Base-by-base conservation (phyloP, 2,888 invertebrate species). In the Lottia scabra region DNA sequence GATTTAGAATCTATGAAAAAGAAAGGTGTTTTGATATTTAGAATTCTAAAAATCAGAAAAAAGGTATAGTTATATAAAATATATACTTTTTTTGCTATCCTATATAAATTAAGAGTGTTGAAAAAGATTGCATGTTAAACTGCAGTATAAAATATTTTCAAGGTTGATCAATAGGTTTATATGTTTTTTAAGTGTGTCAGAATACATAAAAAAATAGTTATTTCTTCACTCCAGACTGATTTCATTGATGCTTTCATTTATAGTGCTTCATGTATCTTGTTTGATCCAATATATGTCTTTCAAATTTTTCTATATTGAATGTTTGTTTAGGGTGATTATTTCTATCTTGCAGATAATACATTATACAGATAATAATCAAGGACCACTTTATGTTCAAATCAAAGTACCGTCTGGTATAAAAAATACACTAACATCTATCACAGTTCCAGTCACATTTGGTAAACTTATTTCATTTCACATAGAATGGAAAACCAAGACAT, bases 381-480 rank as follows among this genome's bases (percentile, higher is more conserved):
- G 27, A 26, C 81, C 81, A 12, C 65, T 78, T 4, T 71, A 71
- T 48, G 74, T 45, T 67, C 73, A 77, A 12, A 68, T 63, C 45
- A 38, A 13, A 15, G 69, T 75, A 13, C 56, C 56, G 4, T 56
- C 19, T 56, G 56, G 56, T 23, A 12, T 19, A 13, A 56, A 56
- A 1, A 56, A 56, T 6, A 56, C 2, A 56, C 12, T 13, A 56
- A 56, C 19, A 23, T 6, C 4, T 56, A 66, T 80, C 13, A 76
- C 79, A n/a, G 74, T 75, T 12, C 70, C 79, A n/a, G 62, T 81
- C n/a, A 67, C 72, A 13, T 75, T 80, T 27, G 81, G 81, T 43
- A 69, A 66, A n/a, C 69, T 76, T 13, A 78, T 76, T 66, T 72
- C 72, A 30, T 78, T 81, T 62, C 63, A 62, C 12, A 63, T 81